Base-by-base conservation (phyloP, 1,140 invertebrate species). In the Bathynomus jamesi region DNA sequence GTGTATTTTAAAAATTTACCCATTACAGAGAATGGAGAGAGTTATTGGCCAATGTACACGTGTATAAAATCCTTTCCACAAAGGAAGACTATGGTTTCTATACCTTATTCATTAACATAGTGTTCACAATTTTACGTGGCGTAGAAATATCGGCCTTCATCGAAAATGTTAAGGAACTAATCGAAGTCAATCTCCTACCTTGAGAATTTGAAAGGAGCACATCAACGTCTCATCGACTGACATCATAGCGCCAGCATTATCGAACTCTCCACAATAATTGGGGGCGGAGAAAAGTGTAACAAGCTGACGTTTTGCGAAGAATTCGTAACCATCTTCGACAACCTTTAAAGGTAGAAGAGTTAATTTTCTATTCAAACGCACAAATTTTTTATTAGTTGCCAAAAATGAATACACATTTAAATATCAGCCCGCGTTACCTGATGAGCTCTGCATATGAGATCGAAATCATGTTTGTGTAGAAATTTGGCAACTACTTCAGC, bases 401-500 rank as follows among this genome's bases (percentile, higher is more conserved):
- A 63, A 27, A 63, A 8, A 40, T 40, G 17, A 17, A 25, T 4
- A 24, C 8, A 67, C 24, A 69, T 2, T 24, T 65, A 66, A 62
- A 11, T 63, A 63, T 2, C 4, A 27, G 17, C 11, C 24, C 11
- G 13, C 2, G 11, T 60, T 60, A 65, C 53, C 67, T 68, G 67
- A 69, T 69, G 53, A 13, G 53, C 65, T 4, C 32, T 31, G 32
- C 31, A 69, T 27, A 69, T 69, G 0, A 60, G 5, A 30, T 69
- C 53, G 60, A 60, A 61, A 81, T 95, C 92, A 84, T 97, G 94
- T 82, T 94, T 92, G 80, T 93, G 91, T 78, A 98, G 84, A 85
- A 98, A 97, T 84, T 96, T 95, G 74, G 89, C 89, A 13, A 96
- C 93, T 79, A 96, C 91, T 82, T 96, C 93, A 25, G 92, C 91